Evolutionary conservation across 2,888 invertebrate species (phyloP).

Genomic region (Ditula angustiorana): DNA sequence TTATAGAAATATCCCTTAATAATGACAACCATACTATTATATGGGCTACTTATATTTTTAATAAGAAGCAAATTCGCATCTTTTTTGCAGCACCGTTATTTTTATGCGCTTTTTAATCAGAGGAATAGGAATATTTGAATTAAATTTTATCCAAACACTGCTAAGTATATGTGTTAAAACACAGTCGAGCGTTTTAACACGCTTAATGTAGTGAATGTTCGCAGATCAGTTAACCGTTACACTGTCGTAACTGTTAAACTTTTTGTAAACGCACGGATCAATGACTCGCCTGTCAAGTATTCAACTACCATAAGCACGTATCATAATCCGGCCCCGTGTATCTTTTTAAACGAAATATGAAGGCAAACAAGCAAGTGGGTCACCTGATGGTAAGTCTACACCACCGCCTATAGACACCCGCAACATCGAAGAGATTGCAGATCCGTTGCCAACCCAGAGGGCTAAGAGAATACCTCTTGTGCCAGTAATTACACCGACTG

Average conservation of each 20-base stretch:
- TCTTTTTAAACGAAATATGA: neutral
- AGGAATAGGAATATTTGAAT: neutral
- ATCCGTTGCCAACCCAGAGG: no score
- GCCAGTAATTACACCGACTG: no score
- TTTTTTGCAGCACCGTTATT: neutral
- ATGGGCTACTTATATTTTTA: no score
- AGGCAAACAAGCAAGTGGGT: no score
- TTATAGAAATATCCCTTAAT: no score
- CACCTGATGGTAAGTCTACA: no score
- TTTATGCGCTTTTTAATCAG: neutral
- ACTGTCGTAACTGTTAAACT: conserved; percentile 26
- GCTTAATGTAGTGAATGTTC: conserved; percentile 21
- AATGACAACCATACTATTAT: no score
- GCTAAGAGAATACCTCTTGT: no score
- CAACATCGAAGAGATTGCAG: no score
- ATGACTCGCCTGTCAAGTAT: conserved; percentile 28
- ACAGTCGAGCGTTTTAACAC: conserved; percentile 10
- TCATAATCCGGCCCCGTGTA: neutral
- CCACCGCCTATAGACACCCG: no score
- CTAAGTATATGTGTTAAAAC: neutral
- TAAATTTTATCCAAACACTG: no score
- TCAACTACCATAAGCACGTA: conserved; percentile 10
- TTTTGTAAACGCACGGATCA: conserved; percentile 30
- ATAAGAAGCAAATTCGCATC: no score
- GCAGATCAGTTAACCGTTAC: conserved; percentile 38